phyloP scores from a whole-genome alignment of 1,140 invertebrate species.

The Nephotettix cincticeps region DNA sequence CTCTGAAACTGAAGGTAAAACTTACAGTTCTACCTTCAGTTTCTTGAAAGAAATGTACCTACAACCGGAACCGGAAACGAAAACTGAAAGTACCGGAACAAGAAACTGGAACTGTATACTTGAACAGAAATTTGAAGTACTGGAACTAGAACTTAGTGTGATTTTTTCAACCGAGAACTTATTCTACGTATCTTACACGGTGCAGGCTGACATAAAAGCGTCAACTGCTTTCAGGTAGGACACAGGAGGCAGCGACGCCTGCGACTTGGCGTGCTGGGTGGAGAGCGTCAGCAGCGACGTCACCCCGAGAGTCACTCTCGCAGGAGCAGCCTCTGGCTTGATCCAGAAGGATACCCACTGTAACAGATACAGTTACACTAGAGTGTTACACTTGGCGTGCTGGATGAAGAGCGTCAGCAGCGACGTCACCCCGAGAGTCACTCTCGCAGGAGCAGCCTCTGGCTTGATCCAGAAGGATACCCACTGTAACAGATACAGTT shows the following conservation, averaged over 20 bases:
- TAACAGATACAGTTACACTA: no score
- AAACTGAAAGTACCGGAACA: no score
- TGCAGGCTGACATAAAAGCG: slow-evolving; percentile 89
- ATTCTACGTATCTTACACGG: no score
- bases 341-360: slow-evolving; percentile 94
- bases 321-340: slow-evolving; percentile 84
- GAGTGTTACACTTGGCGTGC: slow-evolving; percentile 88
- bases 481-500: slow-evolving; percentile 65
- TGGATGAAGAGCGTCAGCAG: slow-evolving; percentile 88
- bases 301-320: slow-evolving; percentile 85
- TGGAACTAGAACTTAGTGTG: no score
- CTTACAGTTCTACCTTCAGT: no score
- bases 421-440: slow-evolving; percentile 88
- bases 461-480: slow-evolving; percentile 94
- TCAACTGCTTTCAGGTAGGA: slow-evolving; percentile 90
- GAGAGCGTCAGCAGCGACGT: slow-evolving; percentile 87
- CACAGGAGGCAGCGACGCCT: slow-evolving; percentile 83
- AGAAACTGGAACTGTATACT: no score
- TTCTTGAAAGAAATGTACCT: no score
- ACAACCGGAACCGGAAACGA: no score
- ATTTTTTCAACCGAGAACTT: no score
- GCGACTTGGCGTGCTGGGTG: slow-evolving; percentile 89
- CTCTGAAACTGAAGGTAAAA: no score
- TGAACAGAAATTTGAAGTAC: no score
- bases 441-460: slow-evolving; percentile 82